phyloP scores from a whole-genome alignment of 2,797 vertebrate species.

The Heterohyrax brucei region DNA sequence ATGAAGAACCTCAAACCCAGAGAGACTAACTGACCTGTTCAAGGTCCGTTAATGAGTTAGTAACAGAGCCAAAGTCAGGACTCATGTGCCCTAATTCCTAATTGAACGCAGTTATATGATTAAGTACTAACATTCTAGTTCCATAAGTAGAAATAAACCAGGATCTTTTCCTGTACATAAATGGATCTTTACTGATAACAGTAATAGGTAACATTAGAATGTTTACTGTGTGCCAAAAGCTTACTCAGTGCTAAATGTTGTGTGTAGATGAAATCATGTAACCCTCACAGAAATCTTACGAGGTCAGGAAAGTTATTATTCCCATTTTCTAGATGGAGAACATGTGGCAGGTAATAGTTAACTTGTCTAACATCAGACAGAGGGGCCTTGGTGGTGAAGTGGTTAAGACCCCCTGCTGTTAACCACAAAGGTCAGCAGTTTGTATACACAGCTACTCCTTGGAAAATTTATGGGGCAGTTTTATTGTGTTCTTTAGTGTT shows the following conservation, averaged over 20 bases:
- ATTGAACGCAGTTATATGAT: not conserved
- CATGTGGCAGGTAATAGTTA: not conserved
- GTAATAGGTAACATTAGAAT: not conserved
- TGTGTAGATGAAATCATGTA: not conserved
- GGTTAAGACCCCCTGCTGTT: no score
- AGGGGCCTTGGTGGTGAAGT: not conserved
- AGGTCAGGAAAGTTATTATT: not conserved
- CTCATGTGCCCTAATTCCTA: not conserved
- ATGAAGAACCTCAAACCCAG: not conserved
- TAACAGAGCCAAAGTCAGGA: not conserved
- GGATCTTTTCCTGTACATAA: not conserved
- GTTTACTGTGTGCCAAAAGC: not conserved
- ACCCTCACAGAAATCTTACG: not conserved
- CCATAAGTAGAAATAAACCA: slow-evolving; percentile 7
- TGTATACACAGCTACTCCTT: no score
- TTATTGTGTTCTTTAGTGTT: no score
- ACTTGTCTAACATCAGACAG: not conserved
- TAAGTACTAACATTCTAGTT: slow-evolving; percentile 4
- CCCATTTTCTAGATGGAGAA: not conserved
- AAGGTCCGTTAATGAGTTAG: not conserved
- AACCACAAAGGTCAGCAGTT: no score
- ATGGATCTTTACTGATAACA: not conserved
- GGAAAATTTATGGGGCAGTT: no score
- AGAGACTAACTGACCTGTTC: not conserved
- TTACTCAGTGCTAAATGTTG: not conserved